Base-by-base conservation (phyloP, 2,888 invertebrate genomes). In the Leucophenga maculata region DNA sequence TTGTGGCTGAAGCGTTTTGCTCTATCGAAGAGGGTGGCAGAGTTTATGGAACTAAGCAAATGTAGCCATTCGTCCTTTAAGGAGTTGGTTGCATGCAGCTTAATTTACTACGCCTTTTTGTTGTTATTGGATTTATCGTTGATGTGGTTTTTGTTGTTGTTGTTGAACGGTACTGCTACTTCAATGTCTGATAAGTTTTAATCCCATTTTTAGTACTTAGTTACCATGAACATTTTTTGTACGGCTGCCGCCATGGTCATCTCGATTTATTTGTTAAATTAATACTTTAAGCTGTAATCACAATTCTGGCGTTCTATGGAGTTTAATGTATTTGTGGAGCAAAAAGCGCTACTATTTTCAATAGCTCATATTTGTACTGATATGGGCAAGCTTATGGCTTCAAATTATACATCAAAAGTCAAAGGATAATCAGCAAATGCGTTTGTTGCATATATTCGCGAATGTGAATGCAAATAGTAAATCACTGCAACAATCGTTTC, bases 141-240 rank as follows among this genome's bases (percentile, higher is more conserved):
- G 39, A 14, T 57, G 57, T 57, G 26, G 22, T 13, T 57, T 14
- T 64, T 46, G 22, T 46, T 48, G 11, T 46, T 64, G 4, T 57
- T 26, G 9, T 64, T 64, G 62, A 46, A 64, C 46, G 48, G 62
- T 18, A 50, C 6, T 1, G 18, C 62, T 64, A 22, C 48, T 20
- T 20, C n/a, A 13, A 13, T 20, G 62, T 64, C 62, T 64, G 62
- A 64, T 64, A 64, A 64, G 62, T 64, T 64, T 64, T 64, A 64
- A 64, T 64, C 62, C 62, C 48, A 20, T 64, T 57, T 64, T 64
- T 64, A 64, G 62, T 64, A 9, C 39, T 39, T 39, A 48, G 62
- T 48, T 26, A 26, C 26, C 4, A 26, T 26, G 26, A 26, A 26
- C 6, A 18, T 8, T 50, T 50, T 50, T 50, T 50, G 50, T 20